Base-by-base conservation (phyloP, 2,797 vertebrate species). In the Macropus fuliginosus region DNA sequence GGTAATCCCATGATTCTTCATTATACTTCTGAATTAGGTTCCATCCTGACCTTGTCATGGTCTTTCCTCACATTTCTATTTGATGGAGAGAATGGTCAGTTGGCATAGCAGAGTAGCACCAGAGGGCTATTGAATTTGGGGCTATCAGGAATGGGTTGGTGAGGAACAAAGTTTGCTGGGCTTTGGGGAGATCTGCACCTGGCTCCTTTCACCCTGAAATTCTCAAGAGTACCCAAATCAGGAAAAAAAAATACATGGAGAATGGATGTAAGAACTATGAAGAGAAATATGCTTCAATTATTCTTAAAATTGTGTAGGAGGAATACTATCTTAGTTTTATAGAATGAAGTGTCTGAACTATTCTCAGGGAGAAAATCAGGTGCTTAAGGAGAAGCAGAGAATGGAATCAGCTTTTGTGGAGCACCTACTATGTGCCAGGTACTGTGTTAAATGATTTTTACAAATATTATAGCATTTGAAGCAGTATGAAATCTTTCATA, bases 291-390 rank as follows among this genome's bases (percentile, higher is more conserved):
- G 1, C 91, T 55, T 92, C 91, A 56, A 16, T 40, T 13, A 27
- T 92, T 94, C 28, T 97, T 94, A 55, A 96, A 92, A 94, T 52
- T 31, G 34, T 50, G 34, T 52, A 50, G 13, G 16, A 5, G 91
- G 95, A 90, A 54, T 34, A 12, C 46, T 90, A 40, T 92, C 16
- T 91, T 92, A 54, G 54, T 94, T 96, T 46, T 93, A 2, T 0
- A 95, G 92, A 91, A 91, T n/a, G 29, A 34, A 29, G 50, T 57
- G 1, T 93, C 1, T 90, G 93, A 94, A 31, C 40, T 27, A 24
- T 24, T 94, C 14, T 54, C 31, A 97, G 46, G 56, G 93, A 87
- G 0, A 34, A 40, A n/a, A 66, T 46, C 81, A 31, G n/a, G 13
- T 3, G 50, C 74, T 87, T 46, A 87, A 46, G 9, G 24, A 21